phyloP scores from a whole-genome alignment of 1,140 invertebrate genomes.

The Oncopeltus fasciatus region DNA sequence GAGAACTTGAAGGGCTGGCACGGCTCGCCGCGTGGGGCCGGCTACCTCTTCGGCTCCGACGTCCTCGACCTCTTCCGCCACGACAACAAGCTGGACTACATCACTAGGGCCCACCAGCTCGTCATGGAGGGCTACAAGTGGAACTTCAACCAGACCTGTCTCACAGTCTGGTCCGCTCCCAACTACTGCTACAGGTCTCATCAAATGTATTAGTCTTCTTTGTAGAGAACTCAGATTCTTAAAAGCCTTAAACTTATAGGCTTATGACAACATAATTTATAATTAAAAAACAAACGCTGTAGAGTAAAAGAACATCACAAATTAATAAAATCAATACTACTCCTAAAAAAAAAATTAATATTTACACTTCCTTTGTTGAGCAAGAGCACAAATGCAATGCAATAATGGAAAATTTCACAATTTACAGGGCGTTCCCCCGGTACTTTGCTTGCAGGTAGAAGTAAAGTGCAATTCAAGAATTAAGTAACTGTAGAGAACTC shows the following conservation, averaged over 20 bases:
- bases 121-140: constrained; percentile 99
- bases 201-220: no score
- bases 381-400: no score
- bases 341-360: no score
- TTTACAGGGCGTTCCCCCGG: no score
- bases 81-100: constrained; percentile 94
- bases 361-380: no score
- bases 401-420: no score
- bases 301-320: no score
- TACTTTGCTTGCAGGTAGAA: no score
- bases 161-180: constrained; percentile 99
- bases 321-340: not conserved
- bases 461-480: no score
- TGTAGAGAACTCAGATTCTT: not conserved
- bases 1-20: constrained; percentile 69
- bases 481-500: no score
- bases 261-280: no score
- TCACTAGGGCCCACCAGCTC: constrained; percentile 94
- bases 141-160: constrained; percentile 96
- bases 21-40: constrained; percentile 92
- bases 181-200: constrained; percentile 95
- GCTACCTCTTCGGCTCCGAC: constrained; percentile 94
- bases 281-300: not conserved
- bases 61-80: constrained; percentile 91
- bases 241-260: not conserved